Evolutionary conservation across 2,888 invertebrate species (phyloP).

Genomic region (Nycteola revayana): DNA sequence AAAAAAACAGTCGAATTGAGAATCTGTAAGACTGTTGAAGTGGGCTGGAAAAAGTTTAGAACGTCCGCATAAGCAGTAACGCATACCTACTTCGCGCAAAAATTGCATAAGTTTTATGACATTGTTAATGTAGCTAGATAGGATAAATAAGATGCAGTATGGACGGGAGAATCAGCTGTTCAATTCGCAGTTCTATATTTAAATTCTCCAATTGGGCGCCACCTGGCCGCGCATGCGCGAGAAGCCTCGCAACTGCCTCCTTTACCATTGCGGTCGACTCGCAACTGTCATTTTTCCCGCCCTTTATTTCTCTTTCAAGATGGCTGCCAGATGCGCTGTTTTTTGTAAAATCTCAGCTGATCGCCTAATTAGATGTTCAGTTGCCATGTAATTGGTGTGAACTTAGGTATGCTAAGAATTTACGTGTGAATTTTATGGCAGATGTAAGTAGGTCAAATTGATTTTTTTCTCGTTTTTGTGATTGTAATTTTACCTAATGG

Average conservation of each 20-base stretch:
- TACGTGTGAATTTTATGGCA: slow-evolving; percentile 59
- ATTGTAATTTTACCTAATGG: too few species aligned
- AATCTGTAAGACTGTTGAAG: too few species aligned
- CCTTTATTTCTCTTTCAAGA: slow-evolving; percentile 40
- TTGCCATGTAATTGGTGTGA: slow-evolving; percentile 44
- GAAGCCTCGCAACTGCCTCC: slow-evolving; percentile 46
- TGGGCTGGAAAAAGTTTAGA: too few species aligned
- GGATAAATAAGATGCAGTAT: too few species aligned
- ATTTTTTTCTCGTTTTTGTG: too few species aligned
- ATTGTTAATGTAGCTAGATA: too few species aligned
- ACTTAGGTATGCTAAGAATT: slow-evolving; percentile 37
- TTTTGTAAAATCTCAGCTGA: slow-evolving; percentile 64
- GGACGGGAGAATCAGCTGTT: too few species aligned
- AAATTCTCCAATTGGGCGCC: slow-evolving; percentile 39
- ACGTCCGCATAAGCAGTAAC: too few species aligned
- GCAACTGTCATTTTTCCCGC: slow-evolving; percentile 69
- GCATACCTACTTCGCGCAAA: too few species aligned
- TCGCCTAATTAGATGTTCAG: slow-evolving; percentile 51
- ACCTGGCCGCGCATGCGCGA: slow-evolving; percentile 62
- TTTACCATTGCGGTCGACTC: slow-evolving; percentile 51
- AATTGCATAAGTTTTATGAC: too few species aligned
- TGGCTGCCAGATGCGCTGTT: slow-evolving; percentile 48
- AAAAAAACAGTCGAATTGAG: too few species aligned
- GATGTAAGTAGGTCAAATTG: too few species aligned
- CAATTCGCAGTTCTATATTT: slow-evolving; percentile 10